These are phyloP conservation scores for Condylura cristata DNA, from an alignment of 2,113 vertebrate genomes.

Conservation along the genomic window DNA sequence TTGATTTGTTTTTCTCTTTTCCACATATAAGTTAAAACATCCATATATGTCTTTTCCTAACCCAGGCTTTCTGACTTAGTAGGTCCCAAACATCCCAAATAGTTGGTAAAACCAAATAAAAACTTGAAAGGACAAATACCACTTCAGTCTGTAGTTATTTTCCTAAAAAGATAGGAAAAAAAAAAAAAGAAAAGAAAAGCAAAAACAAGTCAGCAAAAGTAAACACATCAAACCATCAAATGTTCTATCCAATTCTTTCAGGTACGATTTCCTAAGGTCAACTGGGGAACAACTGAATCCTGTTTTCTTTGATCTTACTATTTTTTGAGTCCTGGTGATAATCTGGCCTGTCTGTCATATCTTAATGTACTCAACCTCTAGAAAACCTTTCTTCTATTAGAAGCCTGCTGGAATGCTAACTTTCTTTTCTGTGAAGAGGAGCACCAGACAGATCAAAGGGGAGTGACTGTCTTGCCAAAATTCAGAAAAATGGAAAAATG, in stretches of 20 bases:
- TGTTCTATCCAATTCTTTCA: not conserved
- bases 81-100: too few species aligned
- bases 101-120: too few species aligned
- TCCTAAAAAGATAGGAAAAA: too few species aligned
- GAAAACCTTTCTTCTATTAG: constrained; percentile 50
- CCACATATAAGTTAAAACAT: too few species aligned
- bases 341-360: constrained; percentile 28
- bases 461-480: constrained; percentile 25
- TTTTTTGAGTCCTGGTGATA: not conserved
- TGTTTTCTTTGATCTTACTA: not conserved
- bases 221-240: constrained; percentile 33
- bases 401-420: not conserved
- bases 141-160: too few species aligned
- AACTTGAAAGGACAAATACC: too few species aligned
- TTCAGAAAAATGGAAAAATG: constrained; percentile 43
- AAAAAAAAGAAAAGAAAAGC: too few species aligned
- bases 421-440: not conserved
- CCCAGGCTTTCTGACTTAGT: too few species aligned
- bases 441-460: constrained; percentile 35
- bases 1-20: too few species aligned
- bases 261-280: not conserved
- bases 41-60: too few species aligned
- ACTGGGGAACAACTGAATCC: not conserved
- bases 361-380: constrained; percentile 26
- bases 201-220: not conserved